Evolutionary conservation across 2,113 vertebrate species (phyloP), one percentile per base, ranked within the genome.

Genomic region (Saimiri boliviensis): DNA sequence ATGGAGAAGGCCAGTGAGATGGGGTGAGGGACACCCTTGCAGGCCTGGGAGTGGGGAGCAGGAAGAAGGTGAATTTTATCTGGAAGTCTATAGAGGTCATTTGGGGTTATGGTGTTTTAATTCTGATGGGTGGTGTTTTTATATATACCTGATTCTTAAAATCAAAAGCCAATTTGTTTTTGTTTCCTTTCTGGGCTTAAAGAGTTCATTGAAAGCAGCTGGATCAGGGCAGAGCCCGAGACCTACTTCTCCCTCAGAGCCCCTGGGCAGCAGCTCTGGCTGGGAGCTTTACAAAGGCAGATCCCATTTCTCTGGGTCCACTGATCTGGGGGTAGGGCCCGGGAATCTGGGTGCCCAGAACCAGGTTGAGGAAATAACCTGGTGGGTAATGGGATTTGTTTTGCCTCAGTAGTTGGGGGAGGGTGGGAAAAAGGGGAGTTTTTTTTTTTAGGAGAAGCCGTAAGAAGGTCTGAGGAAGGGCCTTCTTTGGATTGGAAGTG

Each of bases 1-100:
- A 14, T 9, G 10, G 21, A 23, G 27, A 37, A 63, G 40, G 10
- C 35, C 2, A 17, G 76, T 2, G 23, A 79, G 52, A 16, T 30
- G 7, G 45, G 45, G 27, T 32, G 42, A 54, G 9, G n/a, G 42
- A 12, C 0, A 0, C 4, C 13, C 12, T 4, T 52, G 63, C 7
- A 30, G 30, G 27, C 30, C 19, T n/a, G 32, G 47, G 60, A 37
- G 23, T 16, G 19, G 2, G 49, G 9, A 25, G 20, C 63, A 56
- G 77, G 27, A 71, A n/a, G 27, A 10, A 49, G 30, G 16, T 30
- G 40, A 35, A 6, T 35, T 30, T 89, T 73, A 3, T 52, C 49
- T 37, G 20, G 37, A 32, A 58, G 84, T 21, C 30, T 37, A 9
- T 5, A 2, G 20, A 14, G 10, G 25, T n/a, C 16, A 0, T 54